A percentile compares a stretch with the other conserved stretches of the same genome.
Conservation (phyloP, 2,797 vertebrate genomes). For the Enteromius anoplus region DNA sequence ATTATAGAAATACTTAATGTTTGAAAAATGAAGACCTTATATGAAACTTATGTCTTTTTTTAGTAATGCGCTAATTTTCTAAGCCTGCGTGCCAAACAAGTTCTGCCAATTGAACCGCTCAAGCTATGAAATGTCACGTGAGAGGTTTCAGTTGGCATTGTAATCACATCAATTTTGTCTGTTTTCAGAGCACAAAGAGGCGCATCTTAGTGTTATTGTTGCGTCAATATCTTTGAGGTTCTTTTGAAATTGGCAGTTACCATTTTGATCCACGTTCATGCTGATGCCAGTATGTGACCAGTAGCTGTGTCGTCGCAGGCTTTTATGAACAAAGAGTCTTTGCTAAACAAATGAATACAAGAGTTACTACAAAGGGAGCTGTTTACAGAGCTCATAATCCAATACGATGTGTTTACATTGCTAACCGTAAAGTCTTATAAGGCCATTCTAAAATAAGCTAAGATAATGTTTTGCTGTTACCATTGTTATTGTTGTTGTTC, state of each 20-base stretch:
- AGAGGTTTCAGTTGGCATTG: not conserved
- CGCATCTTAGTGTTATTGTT: not conserved
- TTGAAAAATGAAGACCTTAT: not conserved
- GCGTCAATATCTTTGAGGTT: not conserved
- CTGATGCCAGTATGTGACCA: not conserved
- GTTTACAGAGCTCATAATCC: constrained; percentile 36
- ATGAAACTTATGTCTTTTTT: not conserved
- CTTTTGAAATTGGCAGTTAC: not conserved
- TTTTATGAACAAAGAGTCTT: constrained; percentile 35
- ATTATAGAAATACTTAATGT: not conserved
- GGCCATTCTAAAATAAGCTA: constrained; percentile 34
- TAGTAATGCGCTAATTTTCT: not conserved
- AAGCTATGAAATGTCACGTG: not conserved
- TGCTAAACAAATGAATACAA: constrained; percentile 39
- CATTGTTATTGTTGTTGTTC: constrained; percentile 35
- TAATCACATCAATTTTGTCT: not conserved
- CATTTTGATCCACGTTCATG: not conserved
- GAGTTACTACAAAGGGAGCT: constrained; percentile 4
- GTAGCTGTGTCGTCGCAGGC: constrained; percentile 10
- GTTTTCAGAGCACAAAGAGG: not conserved
- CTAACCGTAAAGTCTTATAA: constrained; percentile 25
- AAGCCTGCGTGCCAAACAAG: not conserved
- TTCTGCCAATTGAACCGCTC: not conserved
- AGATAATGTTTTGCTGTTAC: constrained; percentile 34
- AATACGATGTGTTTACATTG: constrained; percentile 36